A percentile compares a stretch with the other conserved stretches of the same genome.
These are phyloP conservation scores for Actenoides hombroni DNA, from an alignment of 2,113 vertebrate species.

Conservation along the genomic window DNA sequence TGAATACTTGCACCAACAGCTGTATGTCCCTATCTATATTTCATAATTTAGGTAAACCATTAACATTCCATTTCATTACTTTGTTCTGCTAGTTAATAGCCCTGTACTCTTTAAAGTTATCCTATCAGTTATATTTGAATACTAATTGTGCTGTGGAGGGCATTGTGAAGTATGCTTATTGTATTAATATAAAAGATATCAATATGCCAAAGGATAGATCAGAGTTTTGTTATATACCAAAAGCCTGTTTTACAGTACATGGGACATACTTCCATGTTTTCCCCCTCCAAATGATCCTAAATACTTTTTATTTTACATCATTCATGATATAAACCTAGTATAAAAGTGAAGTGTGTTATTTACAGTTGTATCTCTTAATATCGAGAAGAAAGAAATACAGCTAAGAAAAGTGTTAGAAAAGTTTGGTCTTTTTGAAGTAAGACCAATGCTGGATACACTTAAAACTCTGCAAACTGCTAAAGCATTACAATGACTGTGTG, in stretches of 20 bases:
- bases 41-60: not conserved
- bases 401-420: not conserved
- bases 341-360: constrained; percentile 34
- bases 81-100: not conserved
- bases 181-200: constrained; percentile 46
- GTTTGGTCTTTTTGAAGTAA: constrained; percentile 64
- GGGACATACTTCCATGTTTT: not conserved
- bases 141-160: not conserved
- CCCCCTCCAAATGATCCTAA: constrained; percentile 9
- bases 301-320: constrained; percentile 19
- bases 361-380: constrained; percentile 57
- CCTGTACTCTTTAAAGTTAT: not conserved
- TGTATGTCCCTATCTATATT: not conserved
- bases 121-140: not conserved
- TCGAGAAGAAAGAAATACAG: constrained; percentile 58
- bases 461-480: constrained; percentile 46
- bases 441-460: constrained; percentile 59
- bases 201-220: constrained; percentile 11
- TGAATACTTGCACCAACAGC: not conserved
- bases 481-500: constrained; percentile 72
- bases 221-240: not conserved
- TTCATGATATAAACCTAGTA: constrained; percentile 6
- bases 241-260: not conserved
- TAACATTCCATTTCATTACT: not conserved
- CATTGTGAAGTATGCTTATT: not conserved